Conservation (phyloP, 2,797 vertebrate species). For the Peromyscus eremicus region DNA sequence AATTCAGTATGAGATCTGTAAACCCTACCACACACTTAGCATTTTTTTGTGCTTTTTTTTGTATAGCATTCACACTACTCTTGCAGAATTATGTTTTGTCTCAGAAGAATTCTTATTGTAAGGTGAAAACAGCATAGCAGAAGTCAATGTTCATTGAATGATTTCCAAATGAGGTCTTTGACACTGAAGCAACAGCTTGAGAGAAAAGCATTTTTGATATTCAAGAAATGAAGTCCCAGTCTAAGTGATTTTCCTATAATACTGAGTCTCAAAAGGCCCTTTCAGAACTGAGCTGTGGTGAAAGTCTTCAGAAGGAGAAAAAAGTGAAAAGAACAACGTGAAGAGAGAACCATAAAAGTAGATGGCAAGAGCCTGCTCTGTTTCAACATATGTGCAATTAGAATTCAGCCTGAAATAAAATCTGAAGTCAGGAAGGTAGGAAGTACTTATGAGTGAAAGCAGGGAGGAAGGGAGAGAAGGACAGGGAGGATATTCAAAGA, state of each 20-base stretch:
- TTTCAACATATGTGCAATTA: background rate
- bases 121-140: constrained; percentile 7
- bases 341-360: background rate
- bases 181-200: constrained; percentile 43
- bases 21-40: background rate
- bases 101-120: constrained; percentile 35
- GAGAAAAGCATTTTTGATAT: constrained; percentile 38
- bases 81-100: background rate
- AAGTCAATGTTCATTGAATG: background rate
- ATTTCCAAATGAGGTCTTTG: constrained; percentile 23
- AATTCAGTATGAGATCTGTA: background rate
- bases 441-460: accelerated
- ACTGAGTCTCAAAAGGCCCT: background rate
- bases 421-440: accelerated
- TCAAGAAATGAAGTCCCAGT: constrained; percentile 40
- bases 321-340: constrained; percentile 5
- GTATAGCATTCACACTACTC: background rate
- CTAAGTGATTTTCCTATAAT: constrained; percentile 59
- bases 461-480: accelerated
- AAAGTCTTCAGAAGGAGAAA: constrained; percentile 48
- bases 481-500: background rate
- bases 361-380: too few species aligned
- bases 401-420: background rate
- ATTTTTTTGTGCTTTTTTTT: background rate
- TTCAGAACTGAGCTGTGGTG: constrained; percentile 25